phyloP scores from a whole-genome alignment of 2,113 vertebrate species.

The Rhinopomastus cyanomelas region DNA sequence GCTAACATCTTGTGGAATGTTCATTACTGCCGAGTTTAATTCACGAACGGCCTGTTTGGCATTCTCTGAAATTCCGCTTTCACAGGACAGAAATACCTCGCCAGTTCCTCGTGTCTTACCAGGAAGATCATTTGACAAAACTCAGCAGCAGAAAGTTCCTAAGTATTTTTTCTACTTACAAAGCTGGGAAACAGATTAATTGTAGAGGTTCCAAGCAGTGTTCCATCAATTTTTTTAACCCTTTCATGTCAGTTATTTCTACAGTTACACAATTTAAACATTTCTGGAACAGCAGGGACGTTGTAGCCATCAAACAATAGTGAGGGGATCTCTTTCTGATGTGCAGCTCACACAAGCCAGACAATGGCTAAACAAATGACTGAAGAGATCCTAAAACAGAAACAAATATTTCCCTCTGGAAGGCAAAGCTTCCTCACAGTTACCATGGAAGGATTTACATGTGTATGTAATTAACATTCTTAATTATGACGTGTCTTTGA shows the following conservation, averaged over 20 bases:
- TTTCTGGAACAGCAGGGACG: not conserved
- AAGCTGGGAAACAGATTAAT: not conserved
- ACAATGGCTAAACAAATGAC: not conserved
- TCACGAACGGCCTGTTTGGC: not conserved
- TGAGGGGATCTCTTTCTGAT: not conserved
- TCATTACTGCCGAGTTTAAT: not conserved
- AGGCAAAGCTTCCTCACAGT: not conserved
- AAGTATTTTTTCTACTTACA: not conserved
- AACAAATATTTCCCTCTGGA: not conserved
- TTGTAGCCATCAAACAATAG: not conserved
- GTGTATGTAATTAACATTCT: not conserved
- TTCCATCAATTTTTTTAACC: not conserved
- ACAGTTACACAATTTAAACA: not conserved
- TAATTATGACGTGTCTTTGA: constrained; percentile 7
- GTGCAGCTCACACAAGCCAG: not conserved
- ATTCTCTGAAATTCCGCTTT: not conserved
- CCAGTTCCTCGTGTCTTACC: not conserved
- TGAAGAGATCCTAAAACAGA: not conserved
- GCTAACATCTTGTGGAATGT: not conserved
- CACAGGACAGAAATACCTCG: not conserved
- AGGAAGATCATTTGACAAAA: not conserved
- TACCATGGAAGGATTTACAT: not conserved
- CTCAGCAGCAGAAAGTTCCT: not conserved
- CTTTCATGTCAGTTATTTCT: not conserved
- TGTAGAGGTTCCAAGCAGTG: not conserved